Conservation (phyloP, 2,888 invertebrate genomes). For the Neoitamus cyanurus region DNA sequence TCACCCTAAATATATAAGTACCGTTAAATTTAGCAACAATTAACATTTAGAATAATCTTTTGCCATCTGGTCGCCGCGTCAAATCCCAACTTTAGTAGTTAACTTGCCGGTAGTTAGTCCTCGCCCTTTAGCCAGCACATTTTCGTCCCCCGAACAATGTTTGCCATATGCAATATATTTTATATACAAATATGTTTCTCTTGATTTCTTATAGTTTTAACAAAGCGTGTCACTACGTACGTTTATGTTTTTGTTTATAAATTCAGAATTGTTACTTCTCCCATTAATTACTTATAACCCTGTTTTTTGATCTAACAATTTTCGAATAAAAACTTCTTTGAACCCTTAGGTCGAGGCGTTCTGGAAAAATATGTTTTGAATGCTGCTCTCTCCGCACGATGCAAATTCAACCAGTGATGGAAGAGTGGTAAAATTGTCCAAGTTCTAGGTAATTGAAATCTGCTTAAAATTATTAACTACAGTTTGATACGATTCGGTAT, state of each 20-base stretch:
- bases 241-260: constrained; percentile 26
- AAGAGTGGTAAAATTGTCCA: constrained; percentile 18
- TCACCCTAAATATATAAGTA: constrained; percentile 26
- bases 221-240: constrained; percentile 43
- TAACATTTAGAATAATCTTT: constrained; percentile 52
- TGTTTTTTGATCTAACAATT: constrained; percentile 43
- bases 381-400: not conserved
- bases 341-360: constrained; percentile 20
- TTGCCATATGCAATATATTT: not conserved
- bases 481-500: not conserved
- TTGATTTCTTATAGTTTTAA: constrained; percentile 30
- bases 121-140: not conserved
- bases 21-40: constrained; percentile 51
- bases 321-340: constrained; percentile 35
- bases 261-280: constrained; percentile 39
- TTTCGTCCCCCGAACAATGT: not conserved
- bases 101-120: constrained; percentile 24
- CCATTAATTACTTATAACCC: constrained; percentile 39
- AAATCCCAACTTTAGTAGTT: constrained; percentile 13
- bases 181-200: constrained; percentile 26
- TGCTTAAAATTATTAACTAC: not conserved
- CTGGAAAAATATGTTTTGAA: constrained; percentile 16
- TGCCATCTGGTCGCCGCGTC: constrained; percentile 24
- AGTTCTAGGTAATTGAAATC: not conserved
- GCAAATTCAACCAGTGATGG: constrained; percentile 31